Conservation (phyloP, 2,113 vertebrate species). For the Ictidomys tridecemlineatus region DNA sequence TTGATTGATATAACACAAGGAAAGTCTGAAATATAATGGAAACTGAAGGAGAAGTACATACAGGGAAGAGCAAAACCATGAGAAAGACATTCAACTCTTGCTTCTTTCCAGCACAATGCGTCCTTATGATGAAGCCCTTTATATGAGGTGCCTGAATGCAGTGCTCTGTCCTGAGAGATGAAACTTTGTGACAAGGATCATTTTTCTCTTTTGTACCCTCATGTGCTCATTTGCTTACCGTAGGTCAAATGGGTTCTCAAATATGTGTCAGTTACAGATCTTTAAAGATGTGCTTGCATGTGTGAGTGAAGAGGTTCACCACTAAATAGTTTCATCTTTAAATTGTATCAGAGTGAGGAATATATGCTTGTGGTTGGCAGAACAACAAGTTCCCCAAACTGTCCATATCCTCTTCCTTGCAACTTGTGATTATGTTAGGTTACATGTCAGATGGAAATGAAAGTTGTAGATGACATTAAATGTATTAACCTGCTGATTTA, state of each 20-base stretch:
- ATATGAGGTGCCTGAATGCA: not conserved
- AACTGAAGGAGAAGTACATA: not conserved
- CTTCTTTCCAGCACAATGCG: fast-evolving
- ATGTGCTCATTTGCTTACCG: not conserved
- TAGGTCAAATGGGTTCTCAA: not conserved
- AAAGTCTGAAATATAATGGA: not conserved
- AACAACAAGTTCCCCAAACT: not conserved
- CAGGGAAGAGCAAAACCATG: not conserved
- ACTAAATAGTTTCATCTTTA: not conserved
- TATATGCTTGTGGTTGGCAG: not conserved
- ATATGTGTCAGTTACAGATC: not conserved
- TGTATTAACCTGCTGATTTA: not conserved
- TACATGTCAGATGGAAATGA: not conserved
- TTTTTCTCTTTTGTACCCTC: not conserved
- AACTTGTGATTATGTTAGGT: not conserved
- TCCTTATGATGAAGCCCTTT: not conserved
- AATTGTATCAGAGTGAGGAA: not conserved
- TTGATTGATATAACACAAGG: not conserved
- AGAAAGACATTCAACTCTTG: not conserved
- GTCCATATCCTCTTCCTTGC: not conserved
- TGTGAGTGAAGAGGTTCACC: not conserved
- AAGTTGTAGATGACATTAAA: conserved; percentile 7
- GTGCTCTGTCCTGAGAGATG: not conserved
- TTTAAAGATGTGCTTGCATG: not conserved
- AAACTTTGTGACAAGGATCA: fast-evolving